phyloP scores from a whole-genome alignment of 2,888 invertebrate species.

The Formica aserva region DNA sequence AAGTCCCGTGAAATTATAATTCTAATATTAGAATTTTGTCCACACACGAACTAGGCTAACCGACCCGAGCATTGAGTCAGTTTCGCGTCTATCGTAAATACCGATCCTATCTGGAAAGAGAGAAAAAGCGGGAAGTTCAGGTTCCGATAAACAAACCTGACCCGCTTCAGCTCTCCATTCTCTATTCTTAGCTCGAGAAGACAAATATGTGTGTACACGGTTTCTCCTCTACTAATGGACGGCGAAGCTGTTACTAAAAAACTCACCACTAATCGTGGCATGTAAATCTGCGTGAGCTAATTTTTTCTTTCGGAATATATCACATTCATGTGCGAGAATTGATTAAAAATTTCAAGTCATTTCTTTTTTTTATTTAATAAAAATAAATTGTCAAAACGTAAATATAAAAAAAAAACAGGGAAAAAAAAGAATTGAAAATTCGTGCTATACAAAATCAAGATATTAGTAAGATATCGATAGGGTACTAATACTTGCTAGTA shows the following conservation, averaged over 20 bases:
- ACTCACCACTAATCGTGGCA: background rate
- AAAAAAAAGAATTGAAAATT: background rate
- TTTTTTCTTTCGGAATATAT: background rate
- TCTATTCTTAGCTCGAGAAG: slow-evolving; percentile 20
- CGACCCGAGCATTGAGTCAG: slow-evolving; percentile 10
- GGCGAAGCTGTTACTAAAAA: slow-evolving; percentile 2
- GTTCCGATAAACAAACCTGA: slow-evolving; percentile 35
- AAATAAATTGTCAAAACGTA: background rate
- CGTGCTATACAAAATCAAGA: background rate
- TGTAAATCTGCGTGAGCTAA: background rate
- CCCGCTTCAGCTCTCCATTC: slow-evolving; percentile 13
- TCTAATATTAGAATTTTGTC: slow-evolving; percentile 38
- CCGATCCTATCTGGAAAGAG: background rate
- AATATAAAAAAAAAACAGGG: background rate
- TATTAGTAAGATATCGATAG: background rate
- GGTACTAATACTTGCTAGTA: background rate
- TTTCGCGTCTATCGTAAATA: slow-evolving; percentile 16
- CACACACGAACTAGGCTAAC: slow-evolving; percentile 17
- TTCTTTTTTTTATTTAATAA: background rate
- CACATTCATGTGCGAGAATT: background rate
- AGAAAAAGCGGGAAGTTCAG: slow-evolving; percentile 21
- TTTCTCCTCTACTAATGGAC: slow-evolving; percentile 15
- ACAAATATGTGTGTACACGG: slow-evolving; percentile 1
- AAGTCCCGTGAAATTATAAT: slow-evolving; percentile 10
- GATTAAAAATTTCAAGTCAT: background rate